phyloP scores from a whole-genome alignment of 2,888 invertebrate species.

The Lingula anatina region DNA sequence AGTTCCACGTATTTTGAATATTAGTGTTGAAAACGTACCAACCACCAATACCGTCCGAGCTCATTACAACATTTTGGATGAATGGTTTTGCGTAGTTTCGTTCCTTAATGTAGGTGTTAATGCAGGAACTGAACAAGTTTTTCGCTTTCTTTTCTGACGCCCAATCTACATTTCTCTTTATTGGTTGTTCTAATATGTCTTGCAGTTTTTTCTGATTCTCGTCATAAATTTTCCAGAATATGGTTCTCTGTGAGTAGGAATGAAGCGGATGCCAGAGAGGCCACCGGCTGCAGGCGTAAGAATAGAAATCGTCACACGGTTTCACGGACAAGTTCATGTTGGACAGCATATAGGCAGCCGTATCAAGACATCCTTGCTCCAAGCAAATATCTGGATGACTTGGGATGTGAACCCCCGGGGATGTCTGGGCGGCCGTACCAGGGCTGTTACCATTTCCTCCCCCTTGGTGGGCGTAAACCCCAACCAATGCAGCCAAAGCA shows the following conservation, averaged over 20 bases:
- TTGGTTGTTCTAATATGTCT: not conserved
- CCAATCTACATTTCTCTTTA: not conserved
- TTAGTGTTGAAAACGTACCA: constrained; percentile 27
- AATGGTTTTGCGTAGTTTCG: too few relatives aligned
- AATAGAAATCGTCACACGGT: not conserved
- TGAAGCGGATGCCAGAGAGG: not conserved
- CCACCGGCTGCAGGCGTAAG: not conserved
- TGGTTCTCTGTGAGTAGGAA: not conserved
- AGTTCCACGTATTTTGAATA: constrained; percentile 12
- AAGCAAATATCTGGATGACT: not conserved
- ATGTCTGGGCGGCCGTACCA: too few relatives aligned
- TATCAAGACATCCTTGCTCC: not conserved
- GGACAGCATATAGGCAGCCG: not conserved
- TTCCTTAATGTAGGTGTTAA: not conserved
- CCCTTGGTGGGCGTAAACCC: too few relatives aligned
- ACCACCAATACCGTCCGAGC: too few relatives aligned
- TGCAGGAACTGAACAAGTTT: not conserved
- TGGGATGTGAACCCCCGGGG: too few relatives aligned
- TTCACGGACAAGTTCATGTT: not conserved
- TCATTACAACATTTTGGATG: too few relatives aligned
- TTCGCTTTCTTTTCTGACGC: not conserved
- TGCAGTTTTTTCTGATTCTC: not conserved
- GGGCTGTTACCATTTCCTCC: too few relatives aligned
- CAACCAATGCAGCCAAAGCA: too few relatives aligned
- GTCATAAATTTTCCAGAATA: not conserved